Percentiles rank a stretch among this genome's conserved stretches.
Evolutionary conservation across 2,888 invertebrate species (phyloP).

Genomic region (Hirtodrosophila alboralis): DNA sequence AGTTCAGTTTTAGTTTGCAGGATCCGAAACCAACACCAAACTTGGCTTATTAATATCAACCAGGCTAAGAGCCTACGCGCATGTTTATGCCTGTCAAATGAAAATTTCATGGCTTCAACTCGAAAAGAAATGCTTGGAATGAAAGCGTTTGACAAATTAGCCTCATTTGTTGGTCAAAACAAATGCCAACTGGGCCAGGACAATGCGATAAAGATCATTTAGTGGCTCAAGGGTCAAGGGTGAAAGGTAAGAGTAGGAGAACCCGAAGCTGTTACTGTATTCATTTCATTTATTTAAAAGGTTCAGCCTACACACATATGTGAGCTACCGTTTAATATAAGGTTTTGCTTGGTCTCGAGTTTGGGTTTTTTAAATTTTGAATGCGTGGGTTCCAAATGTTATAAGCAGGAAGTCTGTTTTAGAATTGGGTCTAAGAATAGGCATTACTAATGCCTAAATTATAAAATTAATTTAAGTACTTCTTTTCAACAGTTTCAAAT

Average conservation of each 20-base stretch:
- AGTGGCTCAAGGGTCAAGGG: slow-evolving; percentile 14
- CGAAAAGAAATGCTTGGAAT: slow-evolving; percentile 34
- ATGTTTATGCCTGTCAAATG: slow-evolving; percentile 70
- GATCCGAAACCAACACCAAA: slow-evolving; percentile 19
- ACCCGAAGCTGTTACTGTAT: slow-evolving; percentile 43
- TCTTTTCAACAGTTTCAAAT: slow-evolving; percentile 31
- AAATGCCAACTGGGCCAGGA: slow-evolving; percentile 65
- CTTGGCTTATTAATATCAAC: slow-evolving; percentile 73
- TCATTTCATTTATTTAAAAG: slow-evolving; percentile 57
- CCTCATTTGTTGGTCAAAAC: slow-evolving; percentile 84
- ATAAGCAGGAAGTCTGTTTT: slow-evolving; percentile 25
- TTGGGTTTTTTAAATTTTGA: background rate
- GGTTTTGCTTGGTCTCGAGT: background rate
- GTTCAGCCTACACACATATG: slow-evolving; percentile 34
- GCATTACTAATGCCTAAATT: background rate
- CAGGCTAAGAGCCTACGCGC: slow-evolving; percentile 47
- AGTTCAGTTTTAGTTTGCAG: slow-evolving; percentile 36
- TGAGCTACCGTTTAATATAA: slow-evolving; percentile 57
- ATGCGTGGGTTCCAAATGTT: slow-evolving; percentile 23
- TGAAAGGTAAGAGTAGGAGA: slow-evolving; percentile 1
- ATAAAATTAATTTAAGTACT: slow-evolving; percentile 20
- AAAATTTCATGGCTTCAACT: slow-evolving; percentile 64
- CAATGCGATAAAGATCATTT: slow-evolving; percentile 72
- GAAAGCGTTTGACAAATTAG: slow-evolving; percentile 81
- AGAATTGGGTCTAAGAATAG: slow-evolving; percentile 4